Percentiles rank a stretch among this genome's conserved stretches.
These are phyloP conservation scores for Chelonia mydas DNA, from an alignment of 2,797 vertebrate genomes.

Conservation along the genomic window DNA sequence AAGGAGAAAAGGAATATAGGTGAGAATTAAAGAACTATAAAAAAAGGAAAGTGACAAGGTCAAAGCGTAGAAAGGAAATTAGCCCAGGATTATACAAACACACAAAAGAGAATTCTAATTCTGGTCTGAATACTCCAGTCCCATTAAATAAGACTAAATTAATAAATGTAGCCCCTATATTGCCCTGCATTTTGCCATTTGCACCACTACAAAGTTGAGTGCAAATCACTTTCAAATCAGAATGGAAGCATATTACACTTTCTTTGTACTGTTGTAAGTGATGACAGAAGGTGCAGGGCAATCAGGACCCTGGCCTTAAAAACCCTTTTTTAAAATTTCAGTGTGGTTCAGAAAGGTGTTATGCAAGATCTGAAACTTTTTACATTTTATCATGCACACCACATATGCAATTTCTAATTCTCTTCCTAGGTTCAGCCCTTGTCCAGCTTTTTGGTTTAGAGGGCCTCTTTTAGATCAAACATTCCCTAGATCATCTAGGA, in stretches of 20 bases:
- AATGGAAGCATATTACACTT: background rate
- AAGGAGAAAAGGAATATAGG: background rate
- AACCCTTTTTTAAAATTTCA: background rate
- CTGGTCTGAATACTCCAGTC: background rate
- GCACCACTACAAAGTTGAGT: background rate
- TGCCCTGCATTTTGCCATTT: background rate
- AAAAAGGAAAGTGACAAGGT: conserved; percentile 20
- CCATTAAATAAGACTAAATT: background rate
- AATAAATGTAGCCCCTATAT: background rate
- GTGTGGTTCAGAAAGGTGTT: background rate
- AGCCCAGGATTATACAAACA: background rate
- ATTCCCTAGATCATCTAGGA: background rate
- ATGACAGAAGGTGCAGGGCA: background rate
- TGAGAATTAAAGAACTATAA: background rate
- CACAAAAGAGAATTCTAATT: background rate
- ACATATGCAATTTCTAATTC: background rate
- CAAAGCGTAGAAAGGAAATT: conserved; percentile 26
- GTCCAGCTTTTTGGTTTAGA: background rate
- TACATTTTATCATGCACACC: background rate
- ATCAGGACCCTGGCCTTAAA: background rate
- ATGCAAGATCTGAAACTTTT: background rate
- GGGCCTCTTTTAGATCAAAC: conserved; percentile 30
- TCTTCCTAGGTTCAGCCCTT: background rate
- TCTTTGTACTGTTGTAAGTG: conserved; percentile 8
- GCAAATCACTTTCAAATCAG: background rate